A percentile compares a stretch with the other conserved stretches of the same genome.
Evolutionary conservation across 2,113 vertebrate species (phyloP).

Genomic region (Plecturocebus donacophilus): DNA sequence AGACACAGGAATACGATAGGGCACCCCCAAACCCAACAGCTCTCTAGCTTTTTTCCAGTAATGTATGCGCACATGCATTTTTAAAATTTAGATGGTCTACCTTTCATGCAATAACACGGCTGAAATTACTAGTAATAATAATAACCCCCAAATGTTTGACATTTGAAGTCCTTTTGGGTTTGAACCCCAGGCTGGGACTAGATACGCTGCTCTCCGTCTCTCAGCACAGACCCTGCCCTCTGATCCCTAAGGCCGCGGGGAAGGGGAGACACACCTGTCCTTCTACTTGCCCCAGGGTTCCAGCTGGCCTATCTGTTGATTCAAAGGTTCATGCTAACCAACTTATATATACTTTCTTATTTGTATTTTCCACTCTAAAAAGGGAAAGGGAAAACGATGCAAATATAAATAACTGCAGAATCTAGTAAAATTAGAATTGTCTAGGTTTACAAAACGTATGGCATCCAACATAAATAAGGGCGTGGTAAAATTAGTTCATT

Average conservation of each 20-base stretch:
- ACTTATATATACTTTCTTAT: neutral
- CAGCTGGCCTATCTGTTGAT: neutral
- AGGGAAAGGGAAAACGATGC: neutral
- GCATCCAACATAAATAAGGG: neutral
- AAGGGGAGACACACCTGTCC: neutral
- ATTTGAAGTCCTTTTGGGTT: neutral
- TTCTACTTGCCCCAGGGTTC: fast-evolving
- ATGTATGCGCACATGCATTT: neutral
- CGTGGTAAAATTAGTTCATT: neutral
- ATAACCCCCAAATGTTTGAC: neutral
- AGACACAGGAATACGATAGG: no score
- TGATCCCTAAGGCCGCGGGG: neutral
- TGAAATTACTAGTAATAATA: neutral
- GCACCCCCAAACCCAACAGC: neutral
- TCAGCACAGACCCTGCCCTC: neutral
- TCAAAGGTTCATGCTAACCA: neutral
- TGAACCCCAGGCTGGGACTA: neutral
- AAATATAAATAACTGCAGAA: neutral
- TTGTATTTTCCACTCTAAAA: slow-evolving; percentile 23
- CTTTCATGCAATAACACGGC: neutral
- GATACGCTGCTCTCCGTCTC: no score
- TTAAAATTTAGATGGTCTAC: neutral
- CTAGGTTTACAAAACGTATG: neutral
- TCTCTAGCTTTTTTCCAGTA: neutral
- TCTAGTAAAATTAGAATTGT: neutral